phyloP scores from a whole-genome alignment of 2,888 invertebrate genomes.

The Stenodera caucasica region DNA sequence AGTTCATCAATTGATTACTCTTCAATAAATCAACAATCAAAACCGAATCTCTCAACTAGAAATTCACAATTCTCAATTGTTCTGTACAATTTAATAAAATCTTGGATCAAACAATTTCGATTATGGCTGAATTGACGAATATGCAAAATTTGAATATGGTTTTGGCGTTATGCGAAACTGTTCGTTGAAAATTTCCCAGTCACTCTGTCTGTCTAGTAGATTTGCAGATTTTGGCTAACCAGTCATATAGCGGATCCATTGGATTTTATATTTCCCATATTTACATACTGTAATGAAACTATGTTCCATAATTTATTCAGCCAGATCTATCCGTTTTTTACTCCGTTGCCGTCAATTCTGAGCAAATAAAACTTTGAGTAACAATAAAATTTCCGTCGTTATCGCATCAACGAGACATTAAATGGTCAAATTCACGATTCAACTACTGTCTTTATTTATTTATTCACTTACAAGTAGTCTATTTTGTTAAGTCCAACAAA shows the following conservation, averaged over 20 bases:
- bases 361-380: not conserved
- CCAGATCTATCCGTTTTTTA: constrained; percentile 6
- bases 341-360: not conserved
- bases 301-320: constrained; percentile 18
- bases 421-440: not conserved
- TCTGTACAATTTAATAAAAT: not conserved
- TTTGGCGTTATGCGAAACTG: not conserved
- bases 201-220: not conserved
- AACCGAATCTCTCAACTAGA: not conserved
- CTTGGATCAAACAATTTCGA: not conserved
- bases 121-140: too few species aligned
- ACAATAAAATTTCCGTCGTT: not conserved
- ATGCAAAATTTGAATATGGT: too few species aligned
- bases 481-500: too few species aligned
- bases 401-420: not conserved
- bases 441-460: not conserved
- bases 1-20: constrained; percentile 57
- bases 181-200: not conserved
- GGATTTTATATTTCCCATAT: constrained; percentile 23
- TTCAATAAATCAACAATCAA: constrained; percentile 26
- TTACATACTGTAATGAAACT: constrained; percentile 40
- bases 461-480: not conserved
- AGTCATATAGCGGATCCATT: not conserved
- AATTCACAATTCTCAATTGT: too few species aligned
- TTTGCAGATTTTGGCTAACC: not conserved